A percentile compares a stretch with the other conserved stretches of the same genome.
Conservation (phyloP, 2,797 vertebrate genomes). For the Hypotaenidia okinawae region DNA sequence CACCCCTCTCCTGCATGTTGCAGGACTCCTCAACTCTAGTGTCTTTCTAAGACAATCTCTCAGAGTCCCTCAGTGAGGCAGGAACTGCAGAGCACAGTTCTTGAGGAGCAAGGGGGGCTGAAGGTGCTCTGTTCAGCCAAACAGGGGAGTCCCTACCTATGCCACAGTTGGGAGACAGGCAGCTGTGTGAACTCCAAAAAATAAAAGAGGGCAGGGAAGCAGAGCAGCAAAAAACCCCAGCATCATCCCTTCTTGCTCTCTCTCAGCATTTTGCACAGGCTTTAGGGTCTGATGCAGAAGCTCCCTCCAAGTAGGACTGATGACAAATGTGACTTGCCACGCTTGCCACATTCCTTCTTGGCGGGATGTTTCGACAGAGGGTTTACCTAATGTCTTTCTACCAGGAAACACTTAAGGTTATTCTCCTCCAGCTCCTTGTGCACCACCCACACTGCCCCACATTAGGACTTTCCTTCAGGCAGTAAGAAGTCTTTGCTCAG, state of each 20-base stretch:
- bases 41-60: background rate
- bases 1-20: accelerated
- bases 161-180: background rate
- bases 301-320: background rate
- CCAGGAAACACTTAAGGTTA: background rate
- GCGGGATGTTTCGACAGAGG: background rate
- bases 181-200: background rate
- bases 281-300: background rate
- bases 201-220: too few species aligned
- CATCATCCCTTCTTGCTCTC: background rate
- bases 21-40: too few species aligned
- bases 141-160: background rate
- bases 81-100: background rate
- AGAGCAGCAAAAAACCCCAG: background rate
- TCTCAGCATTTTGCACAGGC: background rate
- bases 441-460: background rate
- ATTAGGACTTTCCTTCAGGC: background rate
- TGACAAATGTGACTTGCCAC: background rate
- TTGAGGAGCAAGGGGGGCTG: background rate
- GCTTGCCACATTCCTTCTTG: background rate
- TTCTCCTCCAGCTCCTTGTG: background rate
- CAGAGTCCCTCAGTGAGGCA: background rate
- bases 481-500: background rate
- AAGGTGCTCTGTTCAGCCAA: background rate
- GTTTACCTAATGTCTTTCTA: background rate